These are phyloP conservation scores for Tortrix viridana DNA, from an alignment of 2,888 invertebrate species.

Conservation along the genomic window DNA sequence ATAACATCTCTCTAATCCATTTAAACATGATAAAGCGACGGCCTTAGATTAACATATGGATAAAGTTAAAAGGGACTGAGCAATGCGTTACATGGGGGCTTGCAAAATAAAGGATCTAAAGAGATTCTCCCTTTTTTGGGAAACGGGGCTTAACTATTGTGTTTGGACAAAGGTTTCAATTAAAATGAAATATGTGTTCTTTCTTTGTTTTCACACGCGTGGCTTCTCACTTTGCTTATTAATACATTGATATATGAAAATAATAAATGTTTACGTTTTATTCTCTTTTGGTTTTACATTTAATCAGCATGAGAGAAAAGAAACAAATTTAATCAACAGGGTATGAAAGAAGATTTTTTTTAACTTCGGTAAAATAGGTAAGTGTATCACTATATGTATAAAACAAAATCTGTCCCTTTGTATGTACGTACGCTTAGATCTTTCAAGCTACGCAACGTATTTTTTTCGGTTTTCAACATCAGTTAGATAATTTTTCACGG, in stretches of 20 bases:
- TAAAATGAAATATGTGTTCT: constrained; percentile 51
- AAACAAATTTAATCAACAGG: no score
- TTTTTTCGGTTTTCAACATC: no score
- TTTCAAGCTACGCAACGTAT: no score
- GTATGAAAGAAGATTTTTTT: no score
- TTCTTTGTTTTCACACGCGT: constrained; percentile 31
- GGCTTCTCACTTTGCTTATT: constrained; percentile 37
- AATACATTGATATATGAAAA: constrained; percentile 20
- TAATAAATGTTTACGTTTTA: background rate
- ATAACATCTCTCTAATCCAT: constrained; percentile 64
- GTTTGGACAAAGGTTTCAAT: constrained; percentile 63
- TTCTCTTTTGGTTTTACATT: no score
- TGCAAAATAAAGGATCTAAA: constrained; percentile 64
- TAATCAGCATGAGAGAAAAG: no score
- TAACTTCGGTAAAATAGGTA: no score
- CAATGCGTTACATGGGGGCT: constrained; percentile 66
- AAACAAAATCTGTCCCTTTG: no score
- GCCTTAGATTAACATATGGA: constrained; percentile 74
- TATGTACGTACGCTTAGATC: no score
- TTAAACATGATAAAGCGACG: constrained; percentile 67
- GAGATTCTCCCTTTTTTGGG: constrained; percentile 64
- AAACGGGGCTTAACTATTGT: constrained; percentile 68
- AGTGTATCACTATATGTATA: no score
- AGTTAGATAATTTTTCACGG: no score
- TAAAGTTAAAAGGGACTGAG: constrained; percentile 70